Percentiles rank a stretch among this genome's conserved stretches.
phyloP scores from a whole-genome alignment of 1,140 invertebrate species.

The Brachystomella parvula region DNA sequence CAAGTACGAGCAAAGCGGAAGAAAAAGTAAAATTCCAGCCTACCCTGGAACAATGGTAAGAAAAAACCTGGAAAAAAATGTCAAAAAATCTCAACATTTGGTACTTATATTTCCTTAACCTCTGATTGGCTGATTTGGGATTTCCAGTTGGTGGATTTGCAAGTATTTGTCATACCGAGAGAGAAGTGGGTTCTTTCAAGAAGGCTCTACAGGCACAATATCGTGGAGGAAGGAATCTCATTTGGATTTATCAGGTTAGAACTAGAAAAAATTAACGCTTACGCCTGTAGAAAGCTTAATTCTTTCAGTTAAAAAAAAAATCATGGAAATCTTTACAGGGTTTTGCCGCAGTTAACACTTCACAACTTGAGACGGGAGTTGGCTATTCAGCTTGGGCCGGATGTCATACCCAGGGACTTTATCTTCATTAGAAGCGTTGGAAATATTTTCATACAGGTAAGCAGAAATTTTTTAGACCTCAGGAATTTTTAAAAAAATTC shows the following conservation, averaged over 20 bases:
- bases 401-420: constrained; percentile 37
- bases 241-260: constrained; percentile 38
- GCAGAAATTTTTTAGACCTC: not conserved
- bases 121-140: constrained; percentile 13
- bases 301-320: constrained; percentile 11
- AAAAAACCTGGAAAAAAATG: not conserved
- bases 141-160: constrained; percentile 39
- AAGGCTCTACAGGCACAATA: constrained; percentile 36
- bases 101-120: not conserved
- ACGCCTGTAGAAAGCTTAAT: not conserved
- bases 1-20: constrained; percentile 31
- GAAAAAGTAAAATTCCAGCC: constrained; percentile 30
- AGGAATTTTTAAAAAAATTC: not conserved
- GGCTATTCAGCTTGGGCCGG: constrained; percentile 36
- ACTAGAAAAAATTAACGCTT: not conserved
- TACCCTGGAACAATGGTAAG: constrained; percentile 38
- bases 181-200: constrained; percentile 38
- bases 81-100: not conserved
- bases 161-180: constrained; percentile 38
- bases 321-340: constrained; percentile 24
- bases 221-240: constrained; percentile 38
- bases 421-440: constrained; percentile 38
- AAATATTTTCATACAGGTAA: constrained; percentile 39
- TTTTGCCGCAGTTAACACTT: constrained; percentile 37
- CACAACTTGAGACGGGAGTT: constrained; percentile 37